Evolutionary conservation across 1,140 invertebrate species (phyloP).

Genomic region (Platorchestia sp.): DNA sequence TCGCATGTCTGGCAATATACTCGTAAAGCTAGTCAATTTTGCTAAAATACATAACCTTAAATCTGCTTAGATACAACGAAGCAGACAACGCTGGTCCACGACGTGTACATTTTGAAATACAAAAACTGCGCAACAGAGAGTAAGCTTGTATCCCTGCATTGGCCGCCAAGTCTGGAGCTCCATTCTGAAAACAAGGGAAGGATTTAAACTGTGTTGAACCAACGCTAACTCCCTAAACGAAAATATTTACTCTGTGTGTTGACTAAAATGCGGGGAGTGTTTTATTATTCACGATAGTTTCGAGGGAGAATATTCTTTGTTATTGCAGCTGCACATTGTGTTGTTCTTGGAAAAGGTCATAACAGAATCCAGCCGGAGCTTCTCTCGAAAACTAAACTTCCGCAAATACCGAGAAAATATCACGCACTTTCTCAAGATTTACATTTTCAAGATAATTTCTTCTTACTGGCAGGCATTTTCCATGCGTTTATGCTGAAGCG

Average conservation of each 20-base stretch:
- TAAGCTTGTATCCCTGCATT: neutral
- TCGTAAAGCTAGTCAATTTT: no score
- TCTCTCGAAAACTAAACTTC: neutral
- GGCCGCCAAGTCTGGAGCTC: neutral
- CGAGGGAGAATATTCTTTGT: neutral
- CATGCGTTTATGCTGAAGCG: neutral
- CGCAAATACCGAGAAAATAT: neutral
- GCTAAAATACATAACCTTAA: no score
- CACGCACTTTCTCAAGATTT: neutral
- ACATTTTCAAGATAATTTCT: neutral
- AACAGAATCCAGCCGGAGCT: neutral
- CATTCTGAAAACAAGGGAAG: neutral
- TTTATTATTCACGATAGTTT: constrained; percentile 3
- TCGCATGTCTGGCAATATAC: no score
- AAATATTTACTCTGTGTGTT: neutral
- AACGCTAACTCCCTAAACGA: neutral
- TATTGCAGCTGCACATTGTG: neutral
- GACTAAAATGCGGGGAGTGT: neutral
- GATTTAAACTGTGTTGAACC: neutral
- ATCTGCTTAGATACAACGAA: no score
- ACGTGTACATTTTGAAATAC: no score
- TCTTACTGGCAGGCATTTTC: neutral
- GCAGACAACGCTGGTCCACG: no score
- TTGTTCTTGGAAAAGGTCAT: neutral
- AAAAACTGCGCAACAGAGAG: no score